Conservation (phyloP, 1,140 invertebrate genomes). For the Drosophila nigrodunni region DNA sequence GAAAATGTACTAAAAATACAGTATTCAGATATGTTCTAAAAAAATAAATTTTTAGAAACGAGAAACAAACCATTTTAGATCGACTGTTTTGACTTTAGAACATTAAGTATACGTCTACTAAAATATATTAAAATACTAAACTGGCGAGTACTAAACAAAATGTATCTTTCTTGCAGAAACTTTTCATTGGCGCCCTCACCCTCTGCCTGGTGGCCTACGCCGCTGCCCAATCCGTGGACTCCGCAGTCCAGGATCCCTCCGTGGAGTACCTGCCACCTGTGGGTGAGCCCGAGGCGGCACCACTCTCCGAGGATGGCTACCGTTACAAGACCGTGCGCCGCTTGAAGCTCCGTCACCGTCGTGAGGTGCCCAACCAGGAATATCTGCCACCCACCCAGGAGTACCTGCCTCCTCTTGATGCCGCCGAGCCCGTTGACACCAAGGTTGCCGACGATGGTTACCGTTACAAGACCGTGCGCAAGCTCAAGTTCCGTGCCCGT, state of each 20-base stretch:
- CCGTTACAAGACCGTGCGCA: conserved; percentile 68
- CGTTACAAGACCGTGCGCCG: conserved; percentile 71
- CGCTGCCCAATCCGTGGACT: conserved; percentile 50
- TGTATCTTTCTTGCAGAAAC: conserved; percentile 48
- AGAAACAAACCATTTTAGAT: neutral
- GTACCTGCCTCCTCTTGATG: conserved; percentile 67
- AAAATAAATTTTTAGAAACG: neutral
- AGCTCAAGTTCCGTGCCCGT: conserved; percentile 64
- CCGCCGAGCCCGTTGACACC: conserved; percentile 51
- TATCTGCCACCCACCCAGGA: conserved; percentile 68
- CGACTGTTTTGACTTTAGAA: neutral
- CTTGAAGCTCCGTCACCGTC: conserved; percentile 65
- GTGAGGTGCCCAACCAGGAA: conserved; percentile 67
- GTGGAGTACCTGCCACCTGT: conserved; percentile 65
- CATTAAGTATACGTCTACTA: conserved; percentile 5
- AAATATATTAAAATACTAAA: conserved; percentile 12
- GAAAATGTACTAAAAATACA: too few relatives aligned
- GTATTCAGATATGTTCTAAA: neutral
- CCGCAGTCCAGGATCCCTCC: conserved; percentile 56
- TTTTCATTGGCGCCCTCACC: conserved; percentile 58
- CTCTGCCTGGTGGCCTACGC: conserved; percentile 62
- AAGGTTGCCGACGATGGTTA: conserved; percentile 72
- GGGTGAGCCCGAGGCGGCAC: conserved; percentile 59
- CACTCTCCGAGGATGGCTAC: conserved; percentile 65
- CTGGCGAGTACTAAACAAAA: neutral